Base-by-base conservation (phyloP, 53 echinoderm and acorn worm genomes). In the Zoroaster sp. region DNA sequence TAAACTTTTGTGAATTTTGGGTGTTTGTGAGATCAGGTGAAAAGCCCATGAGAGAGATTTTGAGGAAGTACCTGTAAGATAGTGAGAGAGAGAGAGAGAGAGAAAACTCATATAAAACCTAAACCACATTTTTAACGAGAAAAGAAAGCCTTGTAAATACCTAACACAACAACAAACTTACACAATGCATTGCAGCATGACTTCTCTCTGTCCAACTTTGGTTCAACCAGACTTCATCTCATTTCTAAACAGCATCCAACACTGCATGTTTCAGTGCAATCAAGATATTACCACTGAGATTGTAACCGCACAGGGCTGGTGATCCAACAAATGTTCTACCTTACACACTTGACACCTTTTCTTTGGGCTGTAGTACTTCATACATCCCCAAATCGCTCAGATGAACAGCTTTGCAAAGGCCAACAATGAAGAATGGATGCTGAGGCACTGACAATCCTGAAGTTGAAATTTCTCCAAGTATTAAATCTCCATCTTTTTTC, bases 251-350 rank as follows among this genome's bases (percentile, higher is more conserved):
- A 12, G 20, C 47, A 75, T 46, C 75, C 11, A 28, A n/a, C 44
- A 75, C 13, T 45, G 75, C 5, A 75, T 87, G 72, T 40, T 87
- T 75, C 23, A 87, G 37, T 87, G 88, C 38, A 32, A 87, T 30
- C 23, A 87, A 21, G 32, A 37, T 39, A 36, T 31, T 39, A 35
- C 88, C 88, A 40, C 54, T 21, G 23, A 88, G 14, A 14, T 20
- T 88, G 76, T 88, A 78, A 46, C 55, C 46, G 10, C n/a, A 41
- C 20, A 87, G 2, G 87, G 87, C 34, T 77, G 32, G 15, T 77
- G 77, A 39, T 88, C 88, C 17, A 77, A 34, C 18, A 88, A 32
- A 18, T 66, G 7, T 30, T 59, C 63, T 37, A 59, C 55, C 17
- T 63, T 35, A 55, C 15, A 66, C 88, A 88, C 13, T 33, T 71